Evolutionary conservation across 2,113 vertebrate species (phyloP).

Genomic region (Colius striatus): DNA sequence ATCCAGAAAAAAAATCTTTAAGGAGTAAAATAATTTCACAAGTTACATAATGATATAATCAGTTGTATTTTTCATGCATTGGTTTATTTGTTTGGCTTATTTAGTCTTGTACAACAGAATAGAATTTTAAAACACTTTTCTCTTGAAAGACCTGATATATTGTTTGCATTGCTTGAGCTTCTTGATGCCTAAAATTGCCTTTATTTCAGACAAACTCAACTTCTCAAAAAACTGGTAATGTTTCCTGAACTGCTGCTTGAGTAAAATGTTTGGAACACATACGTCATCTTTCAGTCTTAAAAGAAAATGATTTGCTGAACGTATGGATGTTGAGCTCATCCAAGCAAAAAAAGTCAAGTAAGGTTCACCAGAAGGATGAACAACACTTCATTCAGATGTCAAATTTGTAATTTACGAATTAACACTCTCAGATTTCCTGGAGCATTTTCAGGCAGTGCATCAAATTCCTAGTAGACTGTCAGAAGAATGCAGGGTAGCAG

Average conservation of each 20-base stretch:
- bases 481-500: background rate
- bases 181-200: background rate
- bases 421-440: background rate
- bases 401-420: constrained; percentile 42
- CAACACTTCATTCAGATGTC: background rate
- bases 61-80: background rate
- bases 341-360: background rate
- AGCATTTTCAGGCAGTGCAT: background rate
- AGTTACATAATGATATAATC: background rate
- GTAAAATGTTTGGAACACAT: background rate
- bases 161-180: background rate
- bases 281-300: background rate
- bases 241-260: background rate
- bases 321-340: constrained; percentile 6
- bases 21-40: background rate
- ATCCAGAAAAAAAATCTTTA: background rate
- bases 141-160: background rate
- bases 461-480: background rate
- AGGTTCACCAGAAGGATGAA: constrained; percentile 9
- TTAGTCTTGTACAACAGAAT: background rate
- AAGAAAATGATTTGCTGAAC: constrained; percentile 12
- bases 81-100: background rate
- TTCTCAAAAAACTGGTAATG: background rate
- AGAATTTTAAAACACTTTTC: background rate
- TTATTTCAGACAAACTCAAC: background rate